Conservation (phyloP, 2,888 invertebrate genomes). For the Phymatocera aterrima region DNA sequence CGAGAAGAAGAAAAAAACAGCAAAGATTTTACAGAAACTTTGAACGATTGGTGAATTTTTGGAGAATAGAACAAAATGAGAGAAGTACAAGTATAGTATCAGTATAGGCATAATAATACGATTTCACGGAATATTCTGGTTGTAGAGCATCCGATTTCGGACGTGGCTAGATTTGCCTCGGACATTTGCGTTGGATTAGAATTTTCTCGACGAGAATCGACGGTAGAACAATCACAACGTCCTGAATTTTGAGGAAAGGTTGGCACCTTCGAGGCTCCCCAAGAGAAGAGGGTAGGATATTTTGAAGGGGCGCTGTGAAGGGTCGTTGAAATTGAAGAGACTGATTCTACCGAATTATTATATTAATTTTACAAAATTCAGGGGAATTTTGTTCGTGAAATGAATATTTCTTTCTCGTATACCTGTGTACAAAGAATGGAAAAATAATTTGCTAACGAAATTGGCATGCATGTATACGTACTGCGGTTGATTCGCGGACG, state of each 20-base stretch:
- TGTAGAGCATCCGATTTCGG: too few relatives aligned
- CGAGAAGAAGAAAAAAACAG: not conserved
- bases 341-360: constrained; percentile 2
- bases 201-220: not conserved
- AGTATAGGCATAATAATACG: too few relatives aligned
- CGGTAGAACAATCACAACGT: not conserved
- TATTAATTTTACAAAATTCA: not conserved
- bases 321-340: constrained; percentile 11
- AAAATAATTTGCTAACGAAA: too few relatives aligned
- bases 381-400: constrained; percentile 2
- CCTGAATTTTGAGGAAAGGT: not conserved
- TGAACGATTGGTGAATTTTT: not conserved
- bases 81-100: not conserved
- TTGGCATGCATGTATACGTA: too few relatives aligned
- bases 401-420: not conserved
- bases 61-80: not conserved
- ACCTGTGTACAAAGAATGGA: not conserved
- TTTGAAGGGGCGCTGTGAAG: not conserved
- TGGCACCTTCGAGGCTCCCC: not conserved
- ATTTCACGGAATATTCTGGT: not conserved
- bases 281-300: not conserved
- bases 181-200: not conserved
- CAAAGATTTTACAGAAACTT: not conserved
- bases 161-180: not conserved
- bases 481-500: too few relatives aligned